Evolutionary conservation across 2,113 vertebrate genomes (phyloP).

Genomic region (Oncorhynchus masou): DNA sequence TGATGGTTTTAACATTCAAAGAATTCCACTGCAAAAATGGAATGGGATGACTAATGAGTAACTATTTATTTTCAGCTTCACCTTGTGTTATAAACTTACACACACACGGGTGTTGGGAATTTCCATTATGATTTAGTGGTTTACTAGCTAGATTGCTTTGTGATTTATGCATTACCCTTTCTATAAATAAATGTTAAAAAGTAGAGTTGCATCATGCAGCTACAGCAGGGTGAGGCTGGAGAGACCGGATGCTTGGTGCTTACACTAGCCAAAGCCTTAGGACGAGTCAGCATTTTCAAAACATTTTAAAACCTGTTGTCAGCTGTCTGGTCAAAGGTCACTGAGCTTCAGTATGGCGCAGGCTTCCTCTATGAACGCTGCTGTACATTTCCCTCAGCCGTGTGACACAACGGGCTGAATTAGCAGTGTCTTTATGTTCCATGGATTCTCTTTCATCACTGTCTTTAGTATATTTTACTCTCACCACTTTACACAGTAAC

Average conservation of each 20-base stretch:
- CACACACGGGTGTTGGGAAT: neutral
- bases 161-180: neutral
- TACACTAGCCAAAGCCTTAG: constrained; percentile 27
- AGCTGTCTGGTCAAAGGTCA: constrained; percentile 64
- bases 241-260: constrained; percentile 52
- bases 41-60: neutral
- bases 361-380: constrained; percentile 9
- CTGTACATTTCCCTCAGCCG: constrained; percentile 49
- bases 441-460: neutral
- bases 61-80: neutral
- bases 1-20: neutral
- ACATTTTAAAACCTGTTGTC: constrained; percentile 35
- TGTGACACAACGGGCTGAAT: constrained; percentile 64
- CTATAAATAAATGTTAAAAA: too few relatives aligned
- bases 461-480: neutral
- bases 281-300: constrained; percentile 58
- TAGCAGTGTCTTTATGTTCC: constrained; percentile 10
- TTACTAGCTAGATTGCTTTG: neutral
- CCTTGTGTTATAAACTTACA: neutral
- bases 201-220: neutral
- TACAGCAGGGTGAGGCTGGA: constrained; percentile 14
- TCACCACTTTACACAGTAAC: neutral
- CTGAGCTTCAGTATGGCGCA: constrained; percentile 39
- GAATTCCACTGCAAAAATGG: neutral
- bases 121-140: neutral